phyloP scores from a whole-genome alignment of 1,140 invertebrate genomes.

The Pentalonia nigronervosa region DNA sequence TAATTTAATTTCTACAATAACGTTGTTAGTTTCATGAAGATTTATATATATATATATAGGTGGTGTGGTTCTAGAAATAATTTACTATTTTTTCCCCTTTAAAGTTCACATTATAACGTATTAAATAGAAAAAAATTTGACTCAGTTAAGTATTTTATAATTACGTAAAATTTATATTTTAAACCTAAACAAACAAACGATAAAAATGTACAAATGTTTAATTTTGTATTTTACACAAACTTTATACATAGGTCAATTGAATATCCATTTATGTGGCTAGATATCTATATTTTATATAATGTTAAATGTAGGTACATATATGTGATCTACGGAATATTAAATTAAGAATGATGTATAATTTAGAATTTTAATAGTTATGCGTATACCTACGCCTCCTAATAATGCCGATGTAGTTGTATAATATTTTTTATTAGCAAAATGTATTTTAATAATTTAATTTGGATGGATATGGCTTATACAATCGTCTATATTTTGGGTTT shows the following conservation, averaged over 20 bases:
- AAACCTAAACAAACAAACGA: not conserved
- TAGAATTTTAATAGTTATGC: too few relatives aligned
- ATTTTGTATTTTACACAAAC: not conserved
- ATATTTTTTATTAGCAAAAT: not conserved
- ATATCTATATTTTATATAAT: not conserved
- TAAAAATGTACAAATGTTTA: not conserved
- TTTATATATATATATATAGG: not conserved
- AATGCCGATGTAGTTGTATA: not conserved
- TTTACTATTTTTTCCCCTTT: not conserved
- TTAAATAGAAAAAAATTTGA: not conserved
- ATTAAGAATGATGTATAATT: not conserved
- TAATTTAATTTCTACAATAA: conserved; percentile 12
- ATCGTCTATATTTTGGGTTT: not conserved
- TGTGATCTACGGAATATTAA: not conserved
- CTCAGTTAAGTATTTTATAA: not conserved
- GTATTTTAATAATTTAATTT: not conserved
- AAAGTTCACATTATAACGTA: not conserved
- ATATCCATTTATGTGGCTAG: too few relatives aligned
- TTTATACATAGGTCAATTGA: not conserved
- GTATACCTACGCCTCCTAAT: not conserved
- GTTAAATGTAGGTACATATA: not conserved
- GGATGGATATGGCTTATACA: not conserved
- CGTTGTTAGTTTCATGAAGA: not conserved
- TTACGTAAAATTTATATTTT: not conserved
- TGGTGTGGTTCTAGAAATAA: not conserved